Conservation (phyloP, 2,888 invertebrate genomes). For the Crossocerus cetratus region DNA sequence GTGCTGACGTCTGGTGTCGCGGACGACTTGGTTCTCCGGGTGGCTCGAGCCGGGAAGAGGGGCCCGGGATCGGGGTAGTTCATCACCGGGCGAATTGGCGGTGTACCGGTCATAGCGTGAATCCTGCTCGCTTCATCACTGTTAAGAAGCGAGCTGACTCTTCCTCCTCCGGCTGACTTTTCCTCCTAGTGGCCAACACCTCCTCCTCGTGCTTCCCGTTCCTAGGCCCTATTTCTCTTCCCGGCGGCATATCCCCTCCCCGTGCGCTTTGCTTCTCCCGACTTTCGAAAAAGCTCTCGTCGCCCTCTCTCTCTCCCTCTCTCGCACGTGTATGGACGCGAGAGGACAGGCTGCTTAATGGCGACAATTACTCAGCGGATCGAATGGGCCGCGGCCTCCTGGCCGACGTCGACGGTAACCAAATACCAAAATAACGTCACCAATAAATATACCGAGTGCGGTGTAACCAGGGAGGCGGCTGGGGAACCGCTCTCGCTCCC, state of each 20-base stretch:
- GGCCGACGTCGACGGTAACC: slow-evolving; percentile 72
- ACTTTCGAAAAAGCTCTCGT: slow-evolving; percentile 53
- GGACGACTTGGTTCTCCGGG: slow-evolving; percentile 7
- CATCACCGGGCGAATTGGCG: slow-evolving; percentile 66
- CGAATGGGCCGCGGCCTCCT: slow-evolving; percentile 71
- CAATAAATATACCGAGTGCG: slow-evolving; percentile 72
- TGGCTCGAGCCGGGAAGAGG: background rate
- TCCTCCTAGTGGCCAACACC: slow-evolving; percentile 4
- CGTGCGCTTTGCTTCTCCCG: slow-evolving; percentile 11
- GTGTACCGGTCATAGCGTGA: slow-evolving; percentile 70
- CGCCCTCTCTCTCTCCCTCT: slow-evolving; percentile 1
- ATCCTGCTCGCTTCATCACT: slow-evolving; percentile 71
- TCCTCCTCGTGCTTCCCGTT: slow-evolving; percentile 2
- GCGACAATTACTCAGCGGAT: slow-evolving; percentile 75
- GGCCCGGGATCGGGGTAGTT: slow-evolving; percentile 53
- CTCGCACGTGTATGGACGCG: slow-evolving; percentile 46
- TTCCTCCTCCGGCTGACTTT: slow-evolving; percentile 42
- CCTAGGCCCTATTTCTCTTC: slow-evolving; percentile 44
- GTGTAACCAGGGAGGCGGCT: slow-evolving; percentile 37
- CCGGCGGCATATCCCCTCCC: slow-evolving; percentile 41
- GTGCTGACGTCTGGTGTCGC: background rate
- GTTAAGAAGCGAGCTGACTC: slow-evolving; percentile 49
- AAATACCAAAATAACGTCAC: slow-evolving; percentile 76
- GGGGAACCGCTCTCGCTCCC: slow-evolving; percentile 44
- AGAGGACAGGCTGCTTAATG: slow-evolving; percentile 75